Evolutionary conservation across 2,888 invertebrate genomes (phyloP), one percentile per base, ranked within the genome.

Genomic region (Agrotis segetum): DNA sequence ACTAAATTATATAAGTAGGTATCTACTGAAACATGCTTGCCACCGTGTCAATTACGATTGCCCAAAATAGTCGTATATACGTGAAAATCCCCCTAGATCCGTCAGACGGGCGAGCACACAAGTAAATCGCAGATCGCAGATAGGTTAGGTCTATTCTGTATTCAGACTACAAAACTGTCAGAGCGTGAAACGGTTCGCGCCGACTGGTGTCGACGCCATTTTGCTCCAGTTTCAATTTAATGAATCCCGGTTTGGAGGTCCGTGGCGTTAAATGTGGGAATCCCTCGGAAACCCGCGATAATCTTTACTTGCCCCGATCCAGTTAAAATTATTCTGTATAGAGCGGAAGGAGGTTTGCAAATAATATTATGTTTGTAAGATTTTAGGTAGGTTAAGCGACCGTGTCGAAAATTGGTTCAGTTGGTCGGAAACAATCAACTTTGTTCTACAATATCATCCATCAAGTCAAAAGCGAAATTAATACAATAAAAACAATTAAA

Each of bases 201-300:
- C 88, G 87, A 87, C 87, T 88, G 87, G 82, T 88, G 87, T 86
- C 88, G 90, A 77, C 90, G 93, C 92, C 92, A 92, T 91, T 91
- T 91, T 91, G 92, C 85, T 89, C 90, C 85, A 92, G 91, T 92
- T 93, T 91, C 90, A 88, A 91, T 92, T 91, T 93, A 92, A 94
- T 93, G 90, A 93, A 93, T 90, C 89, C 90, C 85, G 88, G 88
- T 89, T 90, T 88, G 85, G 88, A 85, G 84, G 84, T 84, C 85
- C 61, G 77, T 82, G 82, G 87, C 87, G 89, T 88, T 91, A 90
- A 91, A 91, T 89, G 86, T 86, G 85, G 86, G 83, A 86, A 84
- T 88, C 88, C 86, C 88, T 87, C 85, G 78, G 85, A 80, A 80
- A 85, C 88, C 79, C 67, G 79, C 83, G 83, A 88, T 88, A 88